A percentile compares a stretch with the other conserved stretches of the same genome.
Conservation (phyloP, 1,140 invertebrate species). For the Dysdera silvatica region DNA sequence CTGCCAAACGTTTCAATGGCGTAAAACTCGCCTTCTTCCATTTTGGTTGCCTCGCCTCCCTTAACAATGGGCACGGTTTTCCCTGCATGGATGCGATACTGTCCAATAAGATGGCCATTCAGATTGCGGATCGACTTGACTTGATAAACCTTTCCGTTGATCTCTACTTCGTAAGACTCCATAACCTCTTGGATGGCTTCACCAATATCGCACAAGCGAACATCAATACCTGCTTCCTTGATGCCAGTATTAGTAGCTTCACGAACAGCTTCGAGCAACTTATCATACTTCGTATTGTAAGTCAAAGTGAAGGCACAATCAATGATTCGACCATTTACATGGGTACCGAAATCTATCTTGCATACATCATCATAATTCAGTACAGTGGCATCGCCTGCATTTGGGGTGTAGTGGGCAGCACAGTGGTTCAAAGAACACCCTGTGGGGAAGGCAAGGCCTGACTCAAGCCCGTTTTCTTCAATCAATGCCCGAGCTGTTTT, state of each 20-base stretch:
- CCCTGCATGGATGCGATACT: conserved; percentile 95
- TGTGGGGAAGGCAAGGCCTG: conserved; percentile 96
- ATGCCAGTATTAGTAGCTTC: conserved; percentile 98
- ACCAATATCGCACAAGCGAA: conserved; percentile 92
- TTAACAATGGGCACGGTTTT: conserved; percentile 99
- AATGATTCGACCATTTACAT: conserved; percentile 97
- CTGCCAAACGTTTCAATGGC: conserved; percentile 99
- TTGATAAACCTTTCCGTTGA: conserved; percentile 94
- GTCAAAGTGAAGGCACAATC: conserved; percentile 97
- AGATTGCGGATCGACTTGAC: conserved; percentile 97
- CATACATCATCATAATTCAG: conserved; percentile 94
- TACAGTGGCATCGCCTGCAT: conserved; percentile 93
- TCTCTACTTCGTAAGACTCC: conserved; percentile 98
- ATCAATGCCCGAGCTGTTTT: conserved; percentile 82
- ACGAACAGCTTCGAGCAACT: conserved; percentile 86
- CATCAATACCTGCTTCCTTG: conserved; percentile 89
- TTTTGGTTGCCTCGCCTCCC: conserved; percentile 90
- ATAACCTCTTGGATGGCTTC: conserved; percentile 98
- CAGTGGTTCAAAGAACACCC: conserved; percentile 98
- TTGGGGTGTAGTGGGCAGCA: conserved; percentile 99
- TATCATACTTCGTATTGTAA: conserved; percentile 96
- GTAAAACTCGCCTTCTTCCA: conserved; percentile 99
- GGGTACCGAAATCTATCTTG: conserved; percentile 99
- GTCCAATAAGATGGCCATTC: conserved; percentile 96
- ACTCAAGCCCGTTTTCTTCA: conserved; percentile 88